Conservation (phyloP, 30 jellyfish, hydroid and myxozoan genomes). For the Rhopilema esculentum region DNA sequence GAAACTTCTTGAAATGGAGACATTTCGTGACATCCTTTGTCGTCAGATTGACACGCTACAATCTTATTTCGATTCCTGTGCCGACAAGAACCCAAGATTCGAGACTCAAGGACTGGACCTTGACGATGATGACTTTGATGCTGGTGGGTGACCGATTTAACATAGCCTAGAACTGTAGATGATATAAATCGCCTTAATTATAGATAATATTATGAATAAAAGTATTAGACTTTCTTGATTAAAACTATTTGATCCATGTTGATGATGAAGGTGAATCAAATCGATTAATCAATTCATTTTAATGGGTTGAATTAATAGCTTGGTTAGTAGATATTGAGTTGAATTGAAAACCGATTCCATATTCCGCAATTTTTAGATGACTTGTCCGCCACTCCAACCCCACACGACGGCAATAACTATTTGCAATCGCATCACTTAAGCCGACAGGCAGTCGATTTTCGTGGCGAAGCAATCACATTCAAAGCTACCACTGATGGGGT, state of each 20-base stretch:
- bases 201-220: too few species aligned
- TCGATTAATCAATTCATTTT: too few species aligned
- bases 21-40: constrained; percentile 92
- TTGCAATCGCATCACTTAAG: constrained; percentile 42
- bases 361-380: constrained; percentile 37
- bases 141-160: constrained; percentile 55
- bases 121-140: constrained; percentile 84
- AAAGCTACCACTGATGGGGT: constrained; percentile 99
- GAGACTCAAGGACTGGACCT: constrained; percentile 66
- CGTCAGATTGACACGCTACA: constrained; percentile 95
- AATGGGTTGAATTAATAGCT: too few species aligned
- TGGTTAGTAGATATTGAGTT: not conserved
- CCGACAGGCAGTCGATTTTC: constrained; percentile 82
- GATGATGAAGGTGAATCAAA: too few species aligned
- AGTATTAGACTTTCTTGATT: too few species aligned
- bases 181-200: too few species aligned
- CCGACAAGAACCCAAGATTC: constrained; percentile 65
- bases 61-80: constrained; percentile 87
- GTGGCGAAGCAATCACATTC: constrained; percentile 98
- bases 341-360: not conserved
- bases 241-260: too few species aligned
- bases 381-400: constrained; percentile 91
- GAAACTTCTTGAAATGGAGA: constrained; percentile 93
- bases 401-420: constrained; percentile 61
- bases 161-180: too few species aligned